Evolutionary conservation across 2,797 vertebrate genomes (phyloP).

Genomic region (Acanthurus tractus): DNA sequence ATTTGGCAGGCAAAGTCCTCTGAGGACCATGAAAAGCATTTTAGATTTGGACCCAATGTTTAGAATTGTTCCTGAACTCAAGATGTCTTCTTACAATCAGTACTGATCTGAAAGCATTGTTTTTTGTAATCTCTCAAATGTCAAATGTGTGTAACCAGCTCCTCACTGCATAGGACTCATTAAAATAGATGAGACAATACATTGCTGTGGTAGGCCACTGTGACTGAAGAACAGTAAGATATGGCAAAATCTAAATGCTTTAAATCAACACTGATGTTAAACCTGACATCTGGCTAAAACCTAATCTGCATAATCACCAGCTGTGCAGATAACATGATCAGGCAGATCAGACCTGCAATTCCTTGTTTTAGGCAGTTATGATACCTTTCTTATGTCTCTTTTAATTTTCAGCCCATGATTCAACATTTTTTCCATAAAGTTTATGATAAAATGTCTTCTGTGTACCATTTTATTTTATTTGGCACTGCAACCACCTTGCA

Average conservation of each 20-base stretch:
- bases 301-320: neutral
- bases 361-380: too few species aligned
- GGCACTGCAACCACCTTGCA: neutral
- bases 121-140: neutral
- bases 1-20: neutral
- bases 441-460: neutral
- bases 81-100: neutral
- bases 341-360: neutral
- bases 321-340: neutral
- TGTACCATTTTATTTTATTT: slow-evolving; percentile 6
- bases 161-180: neutral
- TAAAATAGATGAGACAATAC: neutral
- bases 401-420: too few species aligned
- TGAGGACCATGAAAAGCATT: neutral
- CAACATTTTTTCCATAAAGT: neutral
- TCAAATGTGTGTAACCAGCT: neutral
- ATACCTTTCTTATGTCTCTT: too few species aligned
- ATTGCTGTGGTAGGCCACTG: too few species aligned
- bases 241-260: neutral
- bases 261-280: neutral
- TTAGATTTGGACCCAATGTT: neutral
- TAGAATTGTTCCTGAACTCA: neutral
- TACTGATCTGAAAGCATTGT: neutral
- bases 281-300: neutral
- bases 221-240: neutral